phyloP scores from a whole-genome alignment of 2,113 vertebrate genomes.

The Malurus elegans region DNA sequence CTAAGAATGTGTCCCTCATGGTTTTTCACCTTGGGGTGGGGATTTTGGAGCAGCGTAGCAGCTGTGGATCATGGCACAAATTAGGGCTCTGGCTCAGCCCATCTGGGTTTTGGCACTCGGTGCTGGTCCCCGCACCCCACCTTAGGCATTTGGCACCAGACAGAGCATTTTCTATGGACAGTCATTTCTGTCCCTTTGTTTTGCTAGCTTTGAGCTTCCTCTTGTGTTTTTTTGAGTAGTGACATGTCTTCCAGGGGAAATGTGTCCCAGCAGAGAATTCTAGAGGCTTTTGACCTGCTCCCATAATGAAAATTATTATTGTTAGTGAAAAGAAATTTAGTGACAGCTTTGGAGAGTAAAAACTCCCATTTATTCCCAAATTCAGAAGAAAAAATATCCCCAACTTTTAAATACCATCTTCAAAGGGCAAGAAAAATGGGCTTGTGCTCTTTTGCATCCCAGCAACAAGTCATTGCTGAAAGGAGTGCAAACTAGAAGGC shows the following conservation, averaged over 20 bases:
- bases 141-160: not conserved
- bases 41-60: accelerated
- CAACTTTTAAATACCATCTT: conserved; percentile 29
- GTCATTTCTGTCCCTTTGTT: conserved; percentile 8
- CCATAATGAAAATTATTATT: not conserved
- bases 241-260: not conserved
- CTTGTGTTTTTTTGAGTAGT: conserved; percentile 7
- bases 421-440: conserved; percentile 41
- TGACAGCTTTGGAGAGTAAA: conserved; percentile 1
- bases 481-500: conserved; percentile 32
- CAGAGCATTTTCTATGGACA: not conserved
- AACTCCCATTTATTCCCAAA: not conserved
- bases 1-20: accelerated
- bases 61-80: not conserved
- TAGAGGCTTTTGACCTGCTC: conserved; percentile 6
- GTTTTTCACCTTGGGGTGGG: not conserved
- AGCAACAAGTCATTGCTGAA: conserved; percentile 40
- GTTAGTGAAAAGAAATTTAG: conserved; percentile 27
- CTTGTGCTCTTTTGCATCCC: conserved; percentile 30
- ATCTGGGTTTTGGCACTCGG: not conserved
- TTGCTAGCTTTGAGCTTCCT: conserved; percentile 12
- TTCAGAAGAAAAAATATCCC: not conserved
- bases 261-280: not conserved
- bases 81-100: not conserved
- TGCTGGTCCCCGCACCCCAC: accelerated